These are phyloP conservation scores for Drosophila navojoa DNA, from an alignment of 1,140 invertebrate genomes.

Conservation along the genomic window DNA sequence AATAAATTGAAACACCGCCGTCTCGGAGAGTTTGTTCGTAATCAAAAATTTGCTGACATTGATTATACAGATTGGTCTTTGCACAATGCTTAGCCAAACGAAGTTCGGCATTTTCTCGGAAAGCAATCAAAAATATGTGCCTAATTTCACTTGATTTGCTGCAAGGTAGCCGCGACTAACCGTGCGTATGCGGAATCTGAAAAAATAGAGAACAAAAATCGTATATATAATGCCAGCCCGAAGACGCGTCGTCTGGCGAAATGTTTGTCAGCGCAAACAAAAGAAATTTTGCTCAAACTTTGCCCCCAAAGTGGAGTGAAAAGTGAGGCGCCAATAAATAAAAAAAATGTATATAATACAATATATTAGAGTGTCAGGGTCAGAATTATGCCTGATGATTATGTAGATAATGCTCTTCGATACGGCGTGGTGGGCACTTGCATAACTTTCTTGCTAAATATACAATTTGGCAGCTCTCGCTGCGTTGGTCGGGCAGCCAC, in stretches of 20 bases:
- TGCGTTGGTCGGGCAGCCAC: not conserved
- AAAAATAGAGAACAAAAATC: constrained; percentile 19
- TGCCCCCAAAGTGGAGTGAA: constrained; percentile 27
- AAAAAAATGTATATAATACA: constrained; percentile 22
- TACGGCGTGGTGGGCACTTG: constrained; percentile 44
- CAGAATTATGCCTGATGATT: constrained; percentile 57
- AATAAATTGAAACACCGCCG: not conserved
- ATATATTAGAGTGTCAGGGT: constrained; percentile 73
- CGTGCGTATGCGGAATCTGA: constrained; percentile 68
- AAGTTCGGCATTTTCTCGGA: not conserved
- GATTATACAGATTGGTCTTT: constrained; percentile 6
- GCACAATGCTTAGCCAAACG: constrained; percentile 11
- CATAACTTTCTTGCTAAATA: constrained; percentile 59
- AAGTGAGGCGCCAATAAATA: not conserved
- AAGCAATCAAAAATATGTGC: constrained; percentile 59
- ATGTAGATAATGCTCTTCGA: constrained; percentile 64
- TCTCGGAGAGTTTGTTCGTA: not conserved
- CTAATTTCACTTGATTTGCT: constrained; percentile 45
- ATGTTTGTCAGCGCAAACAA: constrained; percentile 62
- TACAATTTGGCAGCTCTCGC: constrained; percentile 51
- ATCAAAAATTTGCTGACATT: constrained; percentile 4
- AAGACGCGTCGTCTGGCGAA: constrained; percentile 16
- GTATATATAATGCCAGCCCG: constrained; percentile 1
- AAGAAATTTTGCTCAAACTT: constrained; percentile 26
- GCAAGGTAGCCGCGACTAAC: constrained; percentile 34